A percentile compares a stretch with the other conserved stretches of the same genome.
Conservation (phyloP, 2,797 vertebrate genomes). For the Balearica regulorum region DNA sequence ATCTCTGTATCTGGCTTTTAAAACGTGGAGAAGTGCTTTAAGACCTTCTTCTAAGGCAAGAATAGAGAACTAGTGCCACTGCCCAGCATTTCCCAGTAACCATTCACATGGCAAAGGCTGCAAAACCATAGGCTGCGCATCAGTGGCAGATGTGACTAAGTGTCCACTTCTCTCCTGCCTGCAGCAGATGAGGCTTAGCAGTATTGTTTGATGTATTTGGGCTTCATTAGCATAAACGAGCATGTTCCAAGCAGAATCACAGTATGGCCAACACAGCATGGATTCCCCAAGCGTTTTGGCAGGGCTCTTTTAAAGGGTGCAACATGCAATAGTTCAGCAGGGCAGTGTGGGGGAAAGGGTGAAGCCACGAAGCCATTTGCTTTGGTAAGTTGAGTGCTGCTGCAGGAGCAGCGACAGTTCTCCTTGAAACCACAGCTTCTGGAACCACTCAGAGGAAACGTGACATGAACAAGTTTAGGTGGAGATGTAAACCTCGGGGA, state of each 20-base stretch:
- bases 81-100: background rate
- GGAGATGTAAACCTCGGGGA: background rate
- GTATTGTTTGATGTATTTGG: background rate
- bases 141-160: background rate
- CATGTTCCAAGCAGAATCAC: background rate
- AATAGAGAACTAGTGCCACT: background rate
- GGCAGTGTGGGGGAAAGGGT: background rate
- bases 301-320: background rate
- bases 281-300: background rate
- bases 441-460: background rate
- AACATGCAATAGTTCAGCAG: constrained; percentile 30
- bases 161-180: background rate
- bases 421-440: background rate
- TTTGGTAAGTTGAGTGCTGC: background rate
- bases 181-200: background rate
- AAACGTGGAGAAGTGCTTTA: background rate
- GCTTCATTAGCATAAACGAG: background rate
- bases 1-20: background rate
- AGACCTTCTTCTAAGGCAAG: background rate
- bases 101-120: background rate
- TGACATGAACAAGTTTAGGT: background rate
- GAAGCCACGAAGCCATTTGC: background rate
- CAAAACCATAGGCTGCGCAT: background rate
- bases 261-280: background rate
- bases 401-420: background rate